Base-by-base conservation (phyloP, 92 coral and sea anemone species). In the Galaxea fascicularis region DNA sequence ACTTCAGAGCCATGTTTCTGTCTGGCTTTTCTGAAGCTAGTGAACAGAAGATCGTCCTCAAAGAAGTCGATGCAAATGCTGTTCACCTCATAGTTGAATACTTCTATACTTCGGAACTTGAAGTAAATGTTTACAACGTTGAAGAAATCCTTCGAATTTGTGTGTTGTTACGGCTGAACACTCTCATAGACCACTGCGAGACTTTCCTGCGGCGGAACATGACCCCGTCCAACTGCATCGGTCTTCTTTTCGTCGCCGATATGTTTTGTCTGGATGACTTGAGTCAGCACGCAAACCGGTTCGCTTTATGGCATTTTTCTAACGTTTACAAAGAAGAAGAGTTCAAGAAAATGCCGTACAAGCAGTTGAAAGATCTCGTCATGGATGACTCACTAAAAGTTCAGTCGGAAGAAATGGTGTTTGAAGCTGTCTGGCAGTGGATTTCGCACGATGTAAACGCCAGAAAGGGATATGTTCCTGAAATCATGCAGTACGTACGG, bases 391-490 rank as follows among this genome's bases (percentile, higher is more conserved):
- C 90, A 11, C 83, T 97, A 54, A 97, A 97, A 88, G 99, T 97
- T 45, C 95, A 97, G 87, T 93, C 98, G 35, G 99, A 97, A 71
- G 98, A 95, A 31, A 77, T 70, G 64, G 99, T 97, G 10, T 91
- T 94, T 64, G 95, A 97, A 27, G 99, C 99, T 0, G 97, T 93
- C 0, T 94, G 95, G 99, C 91, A 87, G 90, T 97, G 99, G 99
- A 85, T 97, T 57, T 86, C 89, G 71, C 94, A 95, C 26, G 99
- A 97, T 81, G 89, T 93, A 67, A 85, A 89, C 72, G 83, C 49
- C 16, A 92, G 99, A 52, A 95, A 92, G 69, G 82, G 39, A 10
- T 71, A 27, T 29, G 95, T 93, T 44, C 91, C 97, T 0, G 99
- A 97, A 8, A 89, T 97, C 9, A 91, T 97, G 94, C 99, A 97